A percentile compares a stretch with the other conserved stretches of the same genome.
Evolutionary conservation across 2,888 invertebrate genomes (phyloP).

Genomic region (Cantharis lateralis): DNA sequence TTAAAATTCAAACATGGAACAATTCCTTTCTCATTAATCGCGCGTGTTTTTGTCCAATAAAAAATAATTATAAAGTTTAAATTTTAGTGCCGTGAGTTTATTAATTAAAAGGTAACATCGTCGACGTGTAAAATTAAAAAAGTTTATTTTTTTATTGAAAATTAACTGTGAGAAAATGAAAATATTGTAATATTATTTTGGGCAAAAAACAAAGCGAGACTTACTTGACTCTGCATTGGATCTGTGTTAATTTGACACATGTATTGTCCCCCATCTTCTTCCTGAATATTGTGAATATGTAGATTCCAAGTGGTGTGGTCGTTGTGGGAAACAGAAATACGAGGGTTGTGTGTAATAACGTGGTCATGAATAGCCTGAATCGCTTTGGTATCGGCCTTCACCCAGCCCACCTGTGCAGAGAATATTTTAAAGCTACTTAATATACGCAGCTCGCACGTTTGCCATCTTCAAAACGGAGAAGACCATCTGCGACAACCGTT

Average conservation of each 20-base stretch:
- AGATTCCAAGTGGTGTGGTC: conserved; percentile 90
- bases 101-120: neutral
- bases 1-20: neutral
- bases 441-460: conserved; percentile 39
- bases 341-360: conserved; percentile 89
- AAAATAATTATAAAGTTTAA: no score
- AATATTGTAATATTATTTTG: neutral
- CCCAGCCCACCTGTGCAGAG: conserved; percentile 82
- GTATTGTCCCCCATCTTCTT: conserved; percentile 87
- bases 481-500: conserved; percentile 41
- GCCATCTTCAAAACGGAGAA: conserved; percentile 20
- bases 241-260: conserved; percentile 96
- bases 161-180: neutral
- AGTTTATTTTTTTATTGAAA: neutral
- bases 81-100: neutral
- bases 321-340: conserved; percentile 82
- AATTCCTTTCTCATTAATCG: neutral
- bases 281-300: conserved; percentile 83
- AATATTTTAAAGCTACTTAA: conserved; percentile 44
- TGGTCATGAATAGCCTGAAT: conserved; percentile 92
- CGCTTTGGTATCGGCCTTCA: conserved; percentile 90
- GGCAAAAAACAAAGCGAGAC: neutral
- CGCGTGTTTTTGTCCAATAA: neutral
- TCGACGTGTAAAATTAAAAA: neutral
- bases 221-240: conserved; percentile 92